phyloP scores from a whole-genome alignment of 2,113 vertebrate species.

The Megaceryle maxima region DNA sequence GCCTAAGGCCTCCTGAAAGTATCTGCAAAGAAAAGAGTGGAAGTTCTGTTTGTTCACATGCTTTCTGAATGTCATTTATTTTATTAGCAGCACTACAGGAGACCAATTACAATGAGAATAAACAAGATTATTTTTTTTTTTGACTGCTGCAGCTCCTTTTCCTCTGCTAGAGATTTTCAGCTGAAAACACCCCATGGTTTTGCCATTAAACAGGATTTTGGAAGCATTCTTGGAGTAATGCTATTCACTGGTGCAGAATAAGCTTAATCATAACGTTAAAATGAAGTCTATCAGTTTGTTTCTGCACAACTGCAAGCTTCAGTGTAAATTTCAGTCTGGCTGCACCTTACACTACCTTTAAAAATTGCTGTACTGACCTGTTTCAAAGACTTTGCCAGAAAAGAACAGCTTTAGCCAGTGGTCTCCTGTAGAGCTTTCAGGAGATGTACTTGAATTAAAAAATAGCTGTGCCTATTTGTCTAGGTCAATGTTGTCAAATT shows the following conservation, averaged over 20 bases:
- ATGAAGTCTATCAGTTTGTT: not conserved
- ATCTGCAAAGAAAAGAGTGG: not conserved
- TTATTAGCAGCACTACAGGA: slow-evolving; percentile 42
- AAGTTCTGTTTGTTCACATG: not conserved
- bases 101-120: slow-evolving; percentile 45
- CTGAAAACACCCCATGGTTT: slow-evolving; percentile 13
- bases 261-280: slow-evolving; percentile 14
- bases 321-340: not conserved
- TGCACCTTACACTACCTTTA: not conserved
- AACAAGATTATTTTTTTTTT: slow-evolving; percentile 13
- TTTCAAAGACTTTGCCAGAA: not conserved
- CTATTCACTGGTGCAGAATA: slow-evolving; percentile 23
- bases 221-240: not conserved
- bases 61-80: slow-evolving; percentile 40
- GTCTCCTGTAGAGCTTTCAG: not conserved
- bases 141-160: not conserved
- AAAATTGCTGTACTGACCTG: not conserved
- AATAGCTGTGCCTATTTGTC: not conserved
- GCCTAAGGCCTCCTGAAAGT: not conserved
- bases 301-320: not conserved
- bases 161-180: not conserved
- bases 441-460: slow-evolving; percentile 5
- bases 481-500: slow-evolving; percentile 37
- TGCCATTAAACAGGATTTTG: slow-evolving; percentile 15
- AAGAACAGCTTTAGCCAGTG: not conserved